Conservation (phyloP, 2,888 invertebrate species). For the Parasteatoda lunata region DNA sequence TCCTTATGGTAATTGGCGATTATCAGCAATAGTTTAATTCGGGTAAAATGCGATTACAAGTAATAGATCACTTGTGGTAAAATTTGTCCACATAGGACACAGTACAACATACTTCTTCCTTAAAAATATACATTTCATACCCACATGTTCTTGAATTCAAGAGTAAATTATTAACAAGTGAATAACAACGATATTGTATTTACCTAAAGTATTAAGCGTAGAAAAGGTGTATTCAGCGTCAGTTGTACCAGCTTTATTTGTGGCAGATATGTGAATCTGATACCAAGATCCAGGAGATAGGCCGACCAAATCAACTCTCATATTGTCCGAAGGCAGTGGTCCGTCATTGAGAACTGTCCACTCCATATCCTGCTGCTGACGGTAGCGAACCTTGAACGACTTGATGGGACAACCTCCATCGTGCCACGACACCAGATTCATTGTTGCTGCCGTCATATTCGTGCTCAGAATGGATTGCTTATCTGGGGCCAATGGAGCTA, state of each 20-base stretch:
- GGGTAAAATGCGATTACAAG: too few species aligned
- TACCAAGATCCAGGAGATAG: constrained; percentile 75
- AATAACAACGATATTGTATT: constrained; percentile 41
- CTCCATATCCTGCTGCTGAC: constrained; percentile 72
- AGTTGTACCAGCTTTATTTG: constrained; percentile 75
- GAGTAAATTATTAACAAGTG: too few species aligned
- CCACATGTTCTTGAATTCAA: too few species aligned
- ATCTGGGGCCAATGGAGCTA: constrained; percentile 74
- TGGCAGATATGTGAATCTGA: constrained; percentile 74
- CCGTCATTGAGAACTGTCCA: constrained; percentile 58
- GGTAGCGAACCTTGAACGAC: constrained; percentile 70
- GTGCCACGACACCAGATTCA: constrained; percentile 74
- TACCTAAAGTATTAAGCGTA: constrained; percentile 72
- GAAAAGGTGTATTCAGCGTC: constrained; percentile 74
- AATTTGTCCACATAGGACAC: too few species aligned
- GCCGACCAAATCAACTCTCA: constrained; percentile 70
- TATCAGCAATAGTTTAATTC: too few species aligned
- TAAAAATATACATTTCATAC: too few species aligned
- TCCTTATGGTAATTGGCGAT: too few species aligned
- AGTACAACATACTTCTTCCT: too few species aligned
- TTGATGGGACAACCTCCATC: constrained; percentile 74
- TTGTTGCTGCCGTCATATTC: constrained; percentile 73
- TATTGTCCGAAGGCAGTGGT: constrained; percentile 43
- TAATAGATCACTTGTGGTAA: too few species aligned
- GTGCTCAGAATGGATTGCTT: constrained; percentile 72